A percentile compares a stretch with the other conserved stretches of the same genome.
phyloP scores from a whole-genome alignment of 2,888 invertebrate genomes.

The Malthinus flaveolus region DNA sequence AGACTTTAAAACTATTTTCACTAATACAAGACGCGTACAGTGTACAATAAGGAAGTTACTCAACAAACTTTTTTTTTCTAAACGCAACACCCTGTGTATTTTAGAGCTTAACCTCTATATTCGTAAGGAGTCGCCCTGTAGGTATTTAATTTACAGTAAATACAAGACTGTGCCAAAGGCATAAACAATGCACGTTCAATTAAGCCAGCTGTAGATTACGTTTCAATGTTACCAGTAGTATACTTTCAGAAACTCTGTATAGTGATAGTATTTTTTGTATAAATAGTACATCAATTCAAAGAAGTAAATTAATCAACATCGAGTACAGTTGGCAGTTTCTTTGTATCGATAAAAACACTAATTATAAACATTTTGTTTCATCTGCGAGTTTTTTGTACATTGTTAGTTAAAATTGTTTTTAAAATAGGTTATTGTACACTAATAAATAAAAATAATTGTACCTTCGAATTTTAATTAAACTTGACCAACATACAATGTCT shows the following conservation, averaged over 20 bases:
- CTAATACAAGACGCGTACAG: too few relatives aligned
- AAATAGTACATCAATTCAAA: too few relatives aligned
- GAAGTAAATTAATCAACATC: too few relatives aligned
- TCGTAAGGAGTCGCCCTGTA: too few relatives aligned
- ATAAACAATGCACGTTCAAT: conserved; percentile 38
- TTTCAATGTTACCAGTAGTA: conserved; percentile 19
- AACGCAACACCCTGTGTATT: too few relatives aligned
- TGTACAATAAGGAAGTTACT: too few relatives aligned
- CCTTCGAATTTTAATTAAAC: conserved; percentile 36
- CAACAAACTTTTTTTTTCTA: neutral
- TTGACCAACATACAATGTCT: conserved; percentile 2
- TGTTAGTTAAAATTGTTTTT: neutral
- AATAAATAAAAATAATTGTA: conserved; percentile 20
- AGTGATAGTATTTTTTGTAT: too few relatives aligned
- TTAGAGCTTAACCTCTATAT: too few relatives aligned
- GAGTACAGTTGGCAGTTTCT: neutral
- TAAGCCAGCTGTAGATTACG: conserved; percentile 12
- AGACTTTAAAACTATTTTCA: too few relatives aligned
- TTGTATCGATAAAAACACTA: too few relatives aligned
- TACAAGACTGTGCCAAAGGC: conserved; percentile 43
- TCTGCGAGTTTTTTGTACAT: too few relatives aligned
- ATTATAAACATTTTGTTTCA: too few relatives aligned
- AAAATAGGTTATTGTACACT: conserved; percentile 22
- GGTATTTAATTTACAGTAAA: conserved; percentile 18
- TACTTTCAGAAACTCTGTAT: neutral